Percentiles rank a stretch among this genome's conserved stretches.
Conservation (phyloP, 2,113 vertebrate genomes). For the Regulus satrapa region DNA sequence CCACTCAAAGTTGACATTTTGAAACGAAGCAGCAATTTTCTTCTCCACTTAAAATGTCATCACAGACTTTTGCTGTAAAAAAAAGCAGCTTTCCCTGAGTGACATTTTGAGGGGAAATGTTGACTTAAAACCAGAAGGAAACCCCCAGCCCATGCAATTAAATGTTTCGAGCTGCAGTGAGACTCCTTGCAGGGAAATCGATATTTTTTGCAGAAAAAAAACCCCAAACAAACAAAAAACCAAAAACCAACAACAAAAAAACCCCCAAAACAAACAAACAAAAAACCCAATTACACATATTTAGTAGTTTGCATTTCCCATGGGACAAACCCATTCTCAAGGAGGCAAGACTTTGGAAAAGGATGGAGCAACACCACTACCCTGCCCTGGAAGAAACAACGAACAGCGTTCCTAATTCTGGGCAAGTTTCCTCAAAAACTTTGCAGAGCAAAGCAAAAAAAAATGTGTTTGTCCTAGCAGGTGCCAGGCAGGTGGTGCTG, state of each 20-base stretch:
- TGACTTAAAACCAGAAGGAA: constrained; percentile 47
- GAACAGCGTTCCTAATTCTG: neutral
- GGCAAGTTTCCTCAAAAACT: neutral
- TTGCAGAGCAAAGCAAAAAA: neutral
- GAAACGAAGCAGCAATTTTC: constrained; percentile 46
- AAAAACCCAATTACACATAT: neutral
- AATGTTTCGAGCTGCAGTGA: neutral
- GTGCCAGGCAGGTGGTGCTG: neutral
- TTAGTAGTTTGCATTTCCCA: neutral
- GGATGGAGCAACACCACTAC: neutral
- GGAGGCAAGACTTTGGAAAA: neutral
- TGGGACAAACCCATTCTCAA: accelerated
- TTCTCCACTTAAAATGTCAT: constrained; percentile 52
- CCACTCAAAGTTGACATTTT: constrained; percentile 33
- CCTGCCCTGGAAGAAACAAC: neutral
- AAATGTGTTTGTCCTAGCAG: neutral
- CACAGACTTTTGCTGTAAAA: constrained; percentile 16
- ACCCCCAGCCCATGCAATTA: neutral
- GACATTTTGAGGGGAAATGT: constrained; percentile 46
- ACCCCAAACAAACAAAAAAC: too few species aligned
- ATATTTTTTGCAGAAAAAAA: neutral
- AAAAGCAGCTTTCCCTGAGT: neutral
- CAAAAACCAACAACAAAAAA: too few species aligned
- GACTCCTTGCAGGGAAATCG: neutral
- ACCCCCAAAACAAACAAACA: too few species aligned